phyloP scores from a whole-genome alignment of 1,140 invertebrate species.

The Eupristina koningsbergeri region DNA sequence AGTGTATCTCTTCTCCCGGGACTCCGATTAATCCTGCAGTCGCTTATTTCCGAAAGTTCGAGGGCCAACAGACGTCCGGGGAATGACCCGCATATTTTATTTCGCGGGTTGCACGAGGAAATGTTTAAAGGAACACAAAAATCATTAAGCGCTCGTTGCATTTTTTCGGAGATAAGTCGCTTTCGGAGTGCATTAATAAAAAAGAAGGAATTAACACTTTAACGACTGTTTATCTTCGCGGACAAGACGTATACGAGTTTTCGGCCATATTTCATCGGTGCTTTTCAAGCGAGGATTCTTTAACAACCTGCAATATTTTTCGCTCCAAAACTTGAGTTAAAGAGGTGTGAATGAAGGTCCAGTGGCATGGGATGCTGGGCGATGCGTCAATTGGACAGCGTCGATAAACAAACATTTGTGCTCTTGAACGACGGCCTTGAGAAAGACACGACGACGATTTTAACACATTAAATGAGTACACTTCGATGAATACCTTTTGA shows the following conservation, averaged over 20 bases:
- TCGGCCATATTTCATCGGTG: background rate
- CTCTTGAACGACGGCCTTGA: slow-evolving; percentile 1
- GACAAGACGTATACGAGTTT: background rate
- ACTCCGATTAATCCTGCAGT: background rate
- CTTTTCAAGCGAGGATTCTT: too few relatives aligned
- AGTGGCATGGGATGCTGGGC: background rate
- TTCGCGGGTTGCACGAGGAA: background rate
- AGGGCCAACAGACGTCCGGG: background rate
- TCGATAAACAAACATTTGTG: slow-evolving; percentile 39
- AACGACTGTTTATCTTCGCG: background rate
- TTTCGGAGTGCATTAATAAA: background rate
- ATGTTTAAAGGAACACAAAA: background rate
- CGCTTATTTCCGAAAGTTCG: background rate
- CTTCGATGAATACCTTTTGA: background rate
- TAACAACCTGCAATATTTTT: slow-evolving; percentile 11
- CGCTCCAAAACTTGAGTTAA: background rate
- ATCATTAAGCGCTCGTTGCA: background rate
- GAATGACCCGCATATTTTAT: background rate
- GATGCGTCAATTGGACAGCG: slow-evolving; percentile 10
- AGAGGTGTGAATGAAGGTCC: slow-evolving; percentile 17
- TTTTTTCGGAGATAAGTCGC: background rate
- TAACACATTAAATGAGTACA: background rate
- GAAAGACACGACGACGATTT: slow-evolving; percentile 1
- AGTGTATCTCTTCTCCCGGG: background rate
- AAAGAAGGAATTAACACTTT: background rate